These are phyloP conservation scores for Drosophila prosaltans DNA, from an alignment of 1,140 invertebrate species.

Conservation along the genomic window DNA sequence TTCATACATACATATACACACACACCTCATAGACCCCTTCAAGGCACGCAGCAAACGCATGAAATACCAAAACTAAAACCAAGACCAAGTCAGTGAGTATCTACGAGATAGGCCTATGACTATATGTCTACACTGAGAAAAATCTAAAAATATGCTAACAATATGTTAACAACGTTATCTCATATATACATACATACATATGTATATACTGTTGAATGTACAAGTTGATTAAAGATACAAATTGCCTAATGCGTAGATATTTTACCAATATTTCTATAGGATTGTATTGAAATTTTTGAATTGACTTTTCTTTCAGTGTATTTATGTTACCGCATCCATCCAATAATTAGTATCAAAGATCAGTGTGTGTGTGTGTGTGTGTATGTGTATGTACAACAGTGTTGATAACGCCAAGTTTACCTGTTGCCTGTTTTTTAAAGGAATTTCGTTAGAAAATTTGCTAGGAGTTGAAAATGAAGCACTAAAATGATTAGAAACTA, in stretches of 20 bases:
- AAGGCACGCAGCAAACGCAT: constrained; percentile 44
- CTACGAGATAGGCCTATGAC: constrained; percentile 61
- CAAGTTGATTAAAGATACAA: too few species aligned
- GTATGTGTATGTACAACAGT: not conserved
- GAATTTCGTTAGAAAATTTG: not conserved
- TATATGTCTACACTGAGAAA: constrained; percentile 52
- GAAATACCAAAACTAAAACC: constrained; percentile 22
- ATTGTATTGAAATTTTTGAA: too few species aligned
- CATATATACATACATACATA: too few species aligned
- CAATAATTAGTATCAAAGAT: constrained; percentile 10
- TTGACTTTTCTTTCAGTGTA: not conserved
- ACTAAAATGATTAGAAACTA: constrained; percentile 6
- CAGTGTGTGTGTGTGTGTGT: constrained; percentile 1
- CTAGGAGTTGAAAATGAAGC: constrained; percentile 10
- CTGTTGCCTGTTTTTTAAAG: not conserved
- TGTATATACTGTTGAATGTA: too few species aligned
- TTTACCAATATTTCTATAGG: too few species aligned
- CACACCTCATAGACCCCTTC: too few species aligned
- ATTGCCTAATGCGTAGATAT: too few species aligned
- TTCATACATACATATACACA: too few species aligned
- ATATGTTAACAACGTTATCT: not conserved
- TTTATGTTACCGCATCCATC: not conserved
- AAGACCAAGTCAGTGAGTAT: constrained; percentile 59
- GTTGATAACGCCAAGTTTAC: constrained; percentile 12
- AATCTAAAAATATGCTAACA: constrained; percentile 11